Evolutionary conservation across 1,140 invertebrate genomes (phyloP).

Genomic region (Linepithema humile): DNA sequence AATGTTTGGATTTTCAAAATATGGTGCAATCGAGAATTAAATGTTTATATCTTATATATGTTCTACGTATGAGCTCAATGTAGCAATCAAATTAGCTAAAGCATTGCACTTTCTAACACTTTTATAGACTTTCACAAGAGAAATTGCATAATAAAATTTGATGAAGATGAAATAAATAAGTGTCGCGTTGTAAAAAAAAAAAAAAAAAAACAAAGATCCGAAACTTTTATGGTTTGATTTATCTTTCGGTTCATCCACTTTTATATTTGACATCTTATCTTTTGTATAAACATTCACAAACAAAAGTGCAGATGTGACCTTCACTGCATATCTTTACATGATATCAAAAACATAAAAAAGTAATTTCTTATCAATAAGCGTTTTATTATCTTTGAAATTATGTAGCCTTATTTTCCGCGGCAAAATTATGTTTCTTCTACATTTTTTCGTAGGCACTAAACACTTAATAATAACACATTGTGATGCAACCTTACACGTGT

Average conservation of each 20-base stretch:
- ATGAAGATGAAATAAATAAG: not conserved
- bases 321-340: not conserved
- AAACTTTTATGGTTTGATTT: too few relatives aligned
- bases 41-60: slow-evolving; percentile 1
- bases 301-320: not conserved
- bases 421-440: not conserved
- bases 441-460: not conserved
- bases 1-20: not conserved
- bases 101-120: slow-evolving; percentile 37
- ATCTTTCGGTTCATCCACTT: too few relatives aligned
- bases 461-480: not conserved
- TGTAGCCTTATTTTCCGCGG: not conserved
- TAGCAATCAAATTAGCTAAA: slow-evolving; percentile 18
- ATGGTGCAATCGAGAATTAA: not conserved
- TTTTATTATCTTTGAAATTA: too few relatives aligned
- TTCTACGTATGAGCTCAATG: not conserved
- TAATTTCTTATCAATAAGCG: too few relatives aligned
- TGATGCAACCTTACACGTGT: not conserved
- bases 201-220: not conserved
- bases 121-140: slow-evolving; percentile 17
- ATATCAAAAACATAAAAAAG: not conserved
- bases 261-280: not conserved
- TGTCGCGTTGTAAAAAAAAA: not conserved
- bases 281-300: not conserved
- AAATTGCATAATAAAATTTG: slow-evolving; percentile 44